Base-by-base conservation (phyloP, 2,888 invertebrate species). In the Patella ulyssiponensis region DNA sequence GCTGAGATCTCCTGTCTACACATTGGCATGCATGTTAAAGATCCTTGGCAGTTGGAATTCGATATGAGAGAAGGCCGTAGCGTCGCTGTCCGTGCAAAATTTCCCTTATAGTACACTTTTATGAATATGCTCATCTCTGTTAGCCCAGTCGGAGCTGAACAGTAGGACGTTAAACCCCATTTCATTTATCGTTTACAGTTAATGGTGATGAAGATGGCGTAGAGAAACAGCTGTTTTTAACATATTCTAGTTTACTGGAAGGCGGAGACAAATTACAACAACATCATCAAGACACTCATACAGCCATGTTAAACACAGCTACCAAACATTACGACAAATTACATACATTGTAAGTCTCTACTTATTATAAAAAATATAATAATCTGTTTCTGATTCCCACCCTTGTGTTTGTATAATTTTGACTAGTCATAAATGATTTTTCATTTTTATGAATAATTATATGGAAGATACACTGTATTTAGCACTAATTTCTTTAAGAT, bases 191-290 rank as follows among this genome's bases (percentile, higher is more conserved):
- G 9, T 44, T 44, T 44, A 4, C 44, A 44, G 44, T 44, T 9
- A 9, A 44, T 44, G 44, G 44, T 5, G 44, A 33, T 33, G 33
- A 33, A 33, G 64, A 72, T 5, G 72, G 77, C 7, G 77, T 78
- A 17, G 82, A 82, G 69, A 76, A 83, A 56, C 88, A 86, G 64
- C 74, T 89, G 58, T 89, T 88, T 80, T 76, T 88, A 74, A 87
- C 88, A 0, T 88, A 86, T 64, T 53, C 77, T 14, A 77, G 82
- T 53, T 79, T 89, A 73, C 80, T 83, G n/a, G 83, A 86, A 73
- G 84, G 82, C 74, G 88, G 87, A 9, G 79, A 81, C 64, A 80
- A 73, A 64, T 77, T 88, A 17, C 77, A 81, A 51, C 83, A 85
- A 33, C 79, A 76, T 51, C 79, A 84, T 72, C 44, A 77, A 15